Evolutionary conservation across 2,888 invertebrate species (phyloP).

Genomic region (Drosophila yooni): DNA sequence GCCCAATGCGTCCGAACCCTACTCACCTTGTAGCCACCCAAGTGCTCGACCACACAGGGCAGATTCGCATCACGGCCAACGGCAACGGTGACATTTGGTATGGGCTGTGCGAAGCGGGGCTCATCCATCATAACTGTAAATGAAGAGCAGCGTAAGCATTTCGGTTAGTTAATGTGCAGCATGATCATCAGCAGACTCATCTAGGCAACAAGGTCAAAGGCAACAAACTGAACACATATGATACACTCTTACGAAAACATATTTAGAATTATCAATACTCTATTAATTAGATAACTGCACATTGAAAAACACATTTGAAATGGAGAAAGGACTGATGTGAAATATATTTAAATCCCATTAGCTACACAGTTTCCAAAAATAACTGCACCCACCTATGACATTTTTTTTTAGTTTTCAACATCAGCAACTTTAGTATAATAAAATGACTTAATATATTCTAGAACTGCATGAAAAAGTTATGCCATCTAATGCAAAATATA

Average conservation of each 20-base stretch:
- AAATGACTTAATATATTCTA: background rate
- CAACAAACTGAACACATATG: background rate
- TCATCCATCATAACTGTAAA: slow-evolving; percentile 93
- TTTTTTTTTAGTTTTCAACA: background rate
- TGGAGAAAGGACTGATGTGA: background rate
- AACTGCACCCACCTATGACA: background rate
- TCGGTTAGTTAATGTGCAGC: slow-evolving; percentile 68
- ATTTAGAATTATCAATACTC: background rate
- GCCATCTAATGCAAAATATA: slow-evolving; percentile 28
- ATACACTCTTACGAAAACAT: slow-evolving; percentile 5
- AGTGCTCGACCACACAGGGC: slow-evolving; percentile 95
- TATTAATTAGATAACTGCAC: background rate
- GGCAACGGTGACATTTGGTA: slow-evolving; percentile 96
- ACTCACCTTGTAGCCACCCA: slow-evolving; percentile 94
- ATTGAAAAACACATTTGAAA: background rate
- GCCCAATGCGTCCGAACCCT: background rate
- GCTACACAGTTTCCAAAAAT: background rate
- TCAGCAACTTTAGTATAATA: background rate
- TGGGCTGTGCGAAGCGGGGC: slow-evolving; percentile 95
- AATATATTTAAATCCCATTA: background rate
- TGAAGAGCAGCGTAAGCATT: slow-evolving; percentile 46
- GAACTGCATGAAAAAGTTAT: slow-evolving; percentile 18
- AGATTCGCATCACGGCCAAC: slow-evolving; percentile 95
- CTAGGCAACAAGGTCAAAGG: slow-evolving; percentile 3
- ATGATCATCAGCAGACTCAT: slow-evolving; percentile 4